phyloP scores from a whole-genome alignment of 2,888 invertebrate species.

The Strigamia crassipes region DNA sequence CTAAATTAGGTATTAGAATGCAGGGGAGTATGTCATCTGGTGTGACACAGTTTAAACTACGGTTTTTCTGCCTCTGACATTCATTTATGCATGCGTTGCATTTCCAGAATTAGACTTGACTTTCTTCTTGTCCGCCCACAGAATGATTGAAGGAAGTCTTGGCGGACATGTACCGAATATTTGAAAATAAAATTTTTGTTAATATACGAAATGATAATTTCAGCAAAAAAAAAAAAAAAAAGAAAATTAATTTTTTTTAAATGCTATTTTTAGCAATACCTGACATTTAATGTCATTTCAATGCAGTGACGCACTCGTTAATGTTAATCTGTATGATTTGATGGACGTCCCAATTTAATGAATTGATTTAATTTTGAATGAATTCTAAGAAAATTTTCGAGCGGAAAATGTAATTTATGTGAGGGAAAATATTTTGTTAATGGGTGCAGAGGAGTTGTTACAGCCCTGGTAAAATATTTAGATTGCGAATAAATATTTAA shows the following conservation, averaged over 20 bases:
- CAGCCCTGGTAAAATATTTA: not conserved
- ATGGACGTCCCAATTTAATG: not conserved
- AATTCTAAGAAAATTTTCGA: not conserved
- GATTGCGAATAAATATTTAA: not conserved
- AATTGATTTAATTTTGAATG: not conserved
- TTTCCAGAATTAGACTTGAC: constrained; percentile 22
- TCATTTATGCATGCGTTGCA: constrained; percentile 23
- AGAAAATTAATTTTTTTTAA: too few relatives aligned
- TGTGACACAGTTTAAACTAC: not conserved
- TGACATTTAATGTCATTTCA: not conserved
- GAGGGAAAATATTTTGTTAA: not conserved
- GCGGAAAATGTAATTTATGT: not conserved
- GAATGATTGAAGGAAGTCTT: not conserved
- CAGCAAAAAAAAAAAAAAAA: not conserved
- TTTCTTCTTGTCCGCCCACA: constrained; percentile 34
- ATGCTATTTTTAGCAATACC: not conserved
- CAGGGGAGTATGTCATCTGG: not conserved
- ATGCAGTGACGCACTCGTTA: not conserved
- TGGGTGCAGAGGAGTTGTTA: not conserved
- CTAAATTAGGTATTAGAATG: constrained; percentile 10
- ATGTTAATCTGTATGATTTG: not conserved
- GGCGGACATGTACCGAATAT: not conserved
- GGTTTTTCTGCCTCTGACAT: constrained; percentile 23
- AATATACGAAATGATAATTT: not conserved
- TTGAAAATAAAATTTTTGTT: not conserved